Evolutionary conservation across 2,888 invertebrate species (phyloP).

Genomic region (Oxystoma pomonae): DNA sequence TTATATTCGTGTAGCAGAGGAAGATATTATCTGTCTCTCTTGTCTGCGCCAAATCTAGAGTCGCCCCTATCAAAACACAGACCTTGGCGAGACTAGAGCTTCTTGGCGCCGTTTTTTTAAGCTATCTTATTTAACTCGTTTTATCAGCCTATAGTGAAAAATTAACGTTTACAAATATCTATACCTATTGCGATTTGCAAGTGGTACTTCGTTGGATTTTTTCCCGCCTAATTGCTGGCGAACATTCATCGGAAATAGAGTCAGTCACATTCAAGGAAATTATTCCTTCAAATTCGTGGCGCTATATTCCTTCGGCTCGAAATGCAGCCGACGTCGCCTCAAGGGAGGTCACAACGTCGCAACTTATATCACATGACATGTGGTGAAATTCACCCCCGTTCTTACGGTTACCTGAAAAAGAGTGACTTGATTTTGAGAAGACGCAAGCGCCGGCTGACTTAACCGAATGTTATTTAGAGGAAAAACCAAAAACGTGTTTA

Average conservation of each 20-base stretch:
- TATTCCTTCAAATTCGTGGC: conserved; percentile 1
- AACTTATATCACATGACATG: not conserved
- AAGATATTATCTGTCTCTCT: not conserved
- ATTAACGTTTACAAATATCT: conserved; percentile 16
- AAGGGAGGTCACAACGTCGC: not conserved
- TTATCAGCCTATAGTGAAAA: conserved; percentile 12
- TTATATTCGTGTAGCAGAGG: conserved; percentile 1
- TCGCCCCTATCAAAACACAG: not conserved
- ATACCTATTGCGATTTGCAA: not conserved
- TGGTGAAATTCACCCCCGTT: too few relatives aligned
- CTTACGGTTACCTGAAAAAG: too few relatives aligned
- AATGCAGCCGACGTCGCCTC: conserved; percentile 7
- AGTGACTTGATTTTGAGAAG: too few relatives aligned
- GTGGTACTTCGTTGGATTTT: too few relatives aligned
- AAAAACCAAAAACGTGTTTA: too few relatives aligned
- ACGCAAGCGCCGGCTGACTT: too few relatives aligned
- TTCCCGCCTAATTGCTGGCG: not conserved
- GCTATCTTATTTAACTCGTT: not conserved
- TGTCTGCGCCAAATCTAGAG: not conserved
- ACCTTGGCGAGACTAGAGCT: not conserved
- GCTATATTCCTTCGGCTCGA: conserved; percentile 6
- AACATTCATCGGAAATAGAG: conserved; percentile 2
- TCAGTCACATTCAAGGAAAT: conserved; percentile 5
- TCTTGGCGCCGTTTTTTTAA: not conserved
- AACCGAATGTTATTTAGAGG: too few relatives aligned